Conservation (phyloP, 1,140 invertebrate genomes). For the Temnothorax nylanderi region DNA sequence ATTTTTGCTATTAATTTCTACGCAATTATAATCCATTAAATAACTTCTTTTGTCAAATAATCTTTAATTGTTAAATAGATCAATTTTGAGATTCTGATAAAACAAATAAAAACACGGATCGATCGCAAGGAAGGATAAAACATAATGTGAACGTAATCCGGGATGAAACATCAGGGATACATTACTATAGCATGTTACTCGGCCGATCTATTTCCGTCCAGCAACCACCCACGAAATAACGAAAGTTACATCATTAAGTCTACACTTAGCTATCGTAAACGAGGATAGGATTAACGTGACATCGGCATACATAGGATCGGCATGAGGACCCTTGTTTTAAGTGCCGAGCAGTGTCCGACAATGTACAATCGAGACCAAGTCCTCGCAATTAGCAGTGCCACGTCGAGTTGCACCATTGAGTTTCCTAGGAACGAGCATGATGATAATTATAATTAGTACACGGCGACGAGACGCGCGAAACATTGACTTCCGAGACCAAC, state of each 20-base stretch:
- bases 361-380: conserved; percentile 63
- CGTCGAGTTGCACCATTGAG: conserved; percentile 63
- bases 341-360: conserved; percentile 46
- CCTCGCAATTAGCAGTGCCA: conserved; percentile 65
- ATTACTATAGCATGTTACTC: not conserved
- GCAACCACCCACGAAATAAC: conserved; percentile 39
- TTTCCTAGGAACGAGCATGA: conserved; percentile 33
- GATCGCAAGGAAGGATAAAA: not conserved
- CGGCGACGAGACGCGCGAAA: conserved; percentile 22
- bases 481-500: conserved; percentile 50
- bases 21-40: not conserved
- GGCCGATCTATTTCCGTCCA: conserved; percentile 17
- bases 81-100: not conserved
- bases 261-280: conserved; percentile 40
- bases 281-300: conserved; percentile 56
- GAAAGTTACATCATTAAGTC: conserved; percentile 60
- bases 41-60: not conserved
- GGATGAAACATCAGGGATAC: not conserved
- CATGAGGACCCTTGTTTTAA: conserved; percentile 57
- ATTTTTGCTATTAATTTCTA: not conserved
- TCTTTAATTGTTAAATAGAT: not conserved
- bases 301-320: conserved; percentile 21
- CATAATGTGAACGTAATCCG: not conserved
- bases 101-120: not conserved
- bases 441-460: conserved; percentile 71